phyloP scores from a whole-genome alignment of 2,797 vertebrate species.

The Uromys caudimaculatus region DNA sequence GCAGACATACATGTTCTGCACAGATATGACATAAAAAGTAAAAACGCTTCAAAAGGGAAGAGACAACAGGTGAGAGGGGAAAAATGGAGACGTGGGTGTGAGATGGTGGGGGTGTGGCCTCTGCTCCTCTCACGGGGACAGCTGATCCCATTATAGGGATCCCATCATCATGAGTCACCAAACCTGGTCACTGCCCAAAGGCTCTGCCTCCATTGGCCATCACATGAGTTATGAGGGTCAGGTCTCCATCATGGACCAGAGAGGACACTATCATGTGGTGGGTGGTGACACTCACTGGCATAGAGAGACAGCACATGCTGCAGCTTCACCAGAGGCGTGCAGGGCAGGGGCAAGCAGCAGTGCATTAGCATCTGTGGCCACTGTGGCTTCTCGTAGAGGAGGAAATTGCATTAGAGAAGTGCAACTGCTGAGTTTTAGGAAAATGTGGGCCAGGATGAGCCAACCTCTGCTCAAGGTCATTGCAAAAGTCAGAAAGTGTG shows the following conservation, averaged over 20 bases:
- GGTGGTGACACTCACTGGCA: neutral
- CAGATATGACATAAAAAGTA: neutral
- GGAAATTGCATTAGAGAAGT: neutral
- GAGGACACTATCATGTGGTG: neutral
- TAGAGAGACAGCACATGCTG: accelerated
- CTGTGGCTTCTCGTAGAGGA: neutral
- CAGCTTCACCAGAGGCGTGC: neutral
- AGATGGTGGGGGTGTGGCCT: neutral
- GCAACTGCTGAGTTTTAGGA: neutral
- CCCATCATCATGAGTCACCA: too few relatives aligned
- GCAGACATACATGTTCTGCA: neutral
- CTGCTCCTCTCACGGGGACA: neutral
- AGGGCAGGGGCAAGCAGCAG: neutral
- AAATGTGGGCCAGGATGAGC: neutral
- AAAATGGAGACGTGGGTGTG: accelerated
- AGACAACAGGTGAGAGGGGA: neutral
- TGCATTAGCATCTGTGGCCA: neutral
- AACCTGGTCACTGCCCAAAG: neutral
- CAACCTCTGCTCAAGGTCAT: neutral
- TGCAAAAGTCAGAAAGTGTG: neutral
- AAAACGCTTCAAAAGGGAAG: neutral
- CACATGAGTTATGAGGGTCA: too few relatives aligned
- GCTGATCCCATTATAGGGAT: neutral
- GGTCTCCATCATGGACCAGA: neutral
- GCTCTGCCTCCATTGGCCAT: neutral